These are phyloP conservation scores for Mesocricetus auratus DNA, from an alignment of 2,113 vertebrate genomes.

Conservation along the genomic window DNA sequence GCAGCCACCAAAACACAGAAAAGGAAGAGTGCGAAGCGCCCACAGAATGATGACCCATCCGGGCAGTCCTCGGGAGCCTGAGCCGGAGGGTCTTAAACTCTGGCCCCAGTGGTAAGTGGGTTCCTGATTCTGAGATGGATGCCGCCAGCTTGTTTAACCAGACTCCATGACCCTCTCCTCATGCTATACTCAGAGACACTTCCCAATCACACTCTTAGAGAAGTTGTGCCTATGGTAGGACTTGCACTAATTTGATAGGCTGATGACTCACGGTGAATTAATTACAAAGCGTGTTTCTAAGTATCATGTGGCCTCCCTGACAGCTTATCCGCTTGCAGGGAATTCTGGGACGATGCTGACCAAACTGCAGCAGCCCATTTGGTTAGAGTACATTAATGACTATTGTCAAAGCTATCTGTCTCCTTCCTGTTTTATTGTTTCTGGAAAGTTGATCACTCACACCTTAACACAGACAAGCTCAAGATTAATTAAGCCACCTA, in stretches of 20 bases:
- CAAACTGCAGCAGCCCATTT: neutral
- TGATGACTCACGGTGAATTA: neutral
- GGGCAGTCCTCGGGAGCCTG: neutral
- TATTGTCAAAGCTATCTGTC: neutral
- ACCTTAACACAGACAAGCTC: neutral
- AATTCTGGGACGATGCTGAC: neutral
- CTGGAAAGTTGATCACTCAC: neutral
- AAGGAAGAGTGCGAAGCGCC: neutral
- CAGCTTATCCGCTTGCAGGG: neutral
- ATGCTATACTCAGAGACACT: neutral
- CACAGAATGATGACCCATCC: neutral
- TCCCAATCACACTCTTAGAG: conserved; percentile 15
- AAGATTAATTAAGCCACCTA: conserved; percentile 15
- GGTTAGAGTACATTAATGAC: neutral
- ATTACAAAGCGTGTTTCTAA: neutral
- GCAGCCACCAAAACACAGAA: neutral
- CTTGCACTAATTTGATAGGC: neutral
- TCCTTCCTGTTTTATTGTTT: neutral
- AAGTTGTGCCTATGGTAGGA: neutral
- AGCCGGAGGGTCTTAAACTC: neutral
- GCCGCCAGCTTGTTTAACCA: conserved; percentile 29
- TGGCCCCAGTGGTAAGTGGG: neutral
- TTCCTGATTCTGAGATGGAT: neutral
- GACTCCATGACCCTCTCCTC: conserved; percentile 21
- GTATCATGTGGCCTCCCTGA: neutral